Base-by-base conservation (phyloP, 2,113 vertebrate species). In the Psettodes erumei region DNA sequence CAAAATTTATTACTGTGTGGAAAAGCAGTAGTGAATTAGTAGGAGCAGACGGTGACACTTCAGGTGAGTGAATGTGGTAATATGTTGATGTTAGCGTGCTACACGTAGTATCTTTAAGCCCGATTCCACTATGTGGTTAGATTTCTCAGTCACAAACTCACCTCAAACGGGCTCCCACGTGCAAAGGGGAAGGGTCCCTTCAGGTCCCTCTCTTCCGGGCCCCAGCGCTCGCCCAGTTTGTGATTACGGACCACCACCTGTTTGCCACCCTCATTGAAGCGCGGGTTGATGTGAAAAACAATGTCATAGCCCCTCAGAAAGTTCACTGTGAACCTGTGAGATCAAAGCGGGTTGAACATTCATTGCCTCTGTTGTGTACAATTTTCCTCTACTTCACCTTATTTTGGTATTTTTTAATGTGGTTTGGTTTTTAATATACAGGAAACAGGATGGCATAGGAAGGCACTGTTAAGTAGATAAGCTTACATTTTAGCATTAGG, bases 271-370 rank as follows among this genome's bases (percentile, higher is more conserved):
- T 95, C 94, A 1, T 12, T 89, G 87, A 95, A 95, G 53, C 94
- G 94, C 6, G 94, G 93, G 88, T 95, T 95, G 79, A 94, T 89
- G 79, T 95, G 94, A 37, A 95, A 84, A 33, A 93, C 93, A 8
- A 95, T 95, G 81, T 95, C 93, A 9, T 93, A 93, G 56, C 94
- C 94, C 64, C 89, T 91, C 61, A 93, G 90, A 40, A 95, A 94
- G 86, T 95, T 94, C 45, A 95, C 79, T 0, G 94, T 94, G 83
- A 95, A 94, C 93, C 94, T 95, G 79, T 3, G 42, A 35, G 53
- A 79, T 1, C 42, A 53, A 37, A 56, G 10, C 16, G 6, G 21
- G 27, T 67, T 27, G 45, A 42, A 48, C 25, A 15, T 61, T 37
- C 19, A 51, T 0, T 35, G 15, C 43, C 3, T 25, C 61, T 30